Percentiles rank a stretch among this genome's conserved stretches.
phyloP scores from a whole-genome alignment of 2,113 vertebrate species.

The Aphyosemion australe region DNA sequence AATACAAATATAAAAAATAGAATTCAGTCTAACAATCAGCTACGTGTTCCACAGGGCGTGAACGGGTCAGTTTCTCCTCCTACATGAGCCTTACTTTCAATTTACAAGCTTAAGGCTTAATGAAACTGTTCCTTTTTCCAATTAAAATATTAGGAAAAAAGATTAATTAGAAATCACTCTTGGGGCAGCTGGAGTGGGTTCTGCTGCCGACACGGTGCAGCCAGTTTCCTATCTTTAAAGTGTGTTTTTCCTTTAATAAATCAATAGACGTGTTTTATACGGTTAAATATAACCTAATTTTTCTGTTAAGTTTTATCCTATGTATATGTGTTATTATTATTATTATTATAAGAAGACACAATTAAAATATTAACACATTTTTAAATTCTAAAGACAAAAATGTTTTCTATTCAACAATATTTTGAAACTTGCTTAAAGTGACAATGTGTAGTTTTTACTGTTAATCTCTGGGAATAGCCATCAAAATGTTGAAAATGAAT shows the following conservation, averaged over 20 bases:
- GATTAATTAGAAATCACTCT: slow-evolving; percentile 53
- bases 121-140: slow-evolving; percentile 56
- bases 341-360: no score
- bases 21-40: slow-evolving; percentile 6
- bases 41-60: slow-evolving; percentile 1
- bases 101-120: slow-evolving; percentile 40
- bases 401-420: no score
- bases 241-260: neutral
- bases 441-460: no score
- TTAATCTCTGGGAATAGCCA: no score
- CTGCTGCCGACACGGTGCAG: slow-evolving; percentile 8
- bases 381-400: no score
- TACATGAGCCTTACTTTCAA: slow-evolving; percentile 15
- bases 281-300: no score
- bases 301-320: no score
- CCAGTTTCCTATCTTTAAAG: slow-evolving; percentile 2
- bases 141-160: slow-evolving; percentile 49
- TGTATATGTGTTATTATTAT: neutral
- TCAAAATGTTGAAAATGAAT: no score
- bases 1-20: neutral
- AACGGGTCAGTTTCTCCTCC: slow-evolving; percentile 10
- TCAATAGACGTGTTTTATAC: neutral
- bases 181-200: slow-evolving; percentile 3
- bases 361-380: no score
- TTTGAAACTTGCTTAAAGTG: no score